Evolutionary conservation across 2,113 vertebrate genomes (phyloP).

Genomic region (Entelurus aequoreus): DNA sequence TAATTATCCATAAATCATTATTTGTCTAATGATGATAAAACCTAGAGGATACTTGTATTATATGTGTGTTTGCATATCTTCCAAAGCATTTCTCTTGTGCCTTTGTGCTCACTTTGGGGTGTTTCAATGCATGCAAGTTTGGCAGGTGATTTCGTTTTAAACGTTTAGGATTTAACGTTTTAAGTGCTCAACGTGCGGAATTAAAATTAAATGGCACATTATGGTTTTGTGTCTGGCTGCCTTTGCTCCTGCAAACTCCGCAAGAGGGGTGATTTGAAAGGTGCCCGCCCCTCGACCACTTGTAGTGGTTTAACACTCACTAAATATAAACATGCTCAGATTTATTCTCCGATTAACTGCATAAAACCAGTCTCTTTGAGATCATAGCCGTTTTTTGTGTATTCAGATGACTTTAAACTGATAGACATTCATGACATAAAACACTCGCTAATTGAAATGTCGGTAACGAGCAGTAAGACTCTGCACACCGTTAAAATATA

Average conservation of each 20-base stretch:
- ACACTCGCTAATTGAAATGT: slow-evolving; percentile 36
- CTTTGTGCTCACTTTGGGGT: slow-evolving; percentile 13
- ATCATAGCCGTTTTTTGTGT: not conserved
- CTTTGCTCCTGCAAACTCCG: not conserved
- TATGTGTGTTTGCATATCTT: too few species aligned
- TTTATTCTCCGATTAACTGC: not conserved
- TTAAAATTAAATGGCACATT: slow-evolving; percentile 11
- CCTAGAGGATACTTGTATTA: too few species aligned
- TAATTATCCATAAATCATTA: not conserved
- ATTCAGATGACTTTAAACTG: not conserved
- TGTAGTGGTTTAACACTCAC: not conserved
- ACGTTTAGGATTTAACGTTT: slow-evolving; percentile 4
- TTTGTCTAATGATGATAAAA: too few species aligned
- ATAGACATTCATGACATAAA: slow-evolving; percentile 16
- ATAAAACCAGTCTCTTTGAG: not conserved
- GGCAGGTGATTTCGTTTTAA: slow-evolving; percentile 6
- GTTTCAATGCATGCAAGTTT: slow-evolving; percentile 15
- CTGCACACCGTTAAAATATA: slow-evolving; percentile 10
- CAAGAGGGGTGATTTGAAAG: not conserved
- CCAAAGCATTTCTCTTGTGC: not conserved
- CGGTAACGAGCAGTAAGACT: slow-evolving; percentile 29
- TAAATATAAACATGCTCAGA: not conserved
- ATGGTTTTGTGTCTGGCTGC: slow-evolving; percentile 1
- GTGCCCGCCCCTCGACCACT: not conserved
- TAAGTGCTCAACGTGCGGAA: slow-evolving; percentile 6